Percentiles rank a stretch among this genome's conserved stretches.
These are phyloP conservation scores for Cryptoprocta ferox DNA, from an alignment of 2,797 vertebrate species.

Conservation along the genomic window DNA sequence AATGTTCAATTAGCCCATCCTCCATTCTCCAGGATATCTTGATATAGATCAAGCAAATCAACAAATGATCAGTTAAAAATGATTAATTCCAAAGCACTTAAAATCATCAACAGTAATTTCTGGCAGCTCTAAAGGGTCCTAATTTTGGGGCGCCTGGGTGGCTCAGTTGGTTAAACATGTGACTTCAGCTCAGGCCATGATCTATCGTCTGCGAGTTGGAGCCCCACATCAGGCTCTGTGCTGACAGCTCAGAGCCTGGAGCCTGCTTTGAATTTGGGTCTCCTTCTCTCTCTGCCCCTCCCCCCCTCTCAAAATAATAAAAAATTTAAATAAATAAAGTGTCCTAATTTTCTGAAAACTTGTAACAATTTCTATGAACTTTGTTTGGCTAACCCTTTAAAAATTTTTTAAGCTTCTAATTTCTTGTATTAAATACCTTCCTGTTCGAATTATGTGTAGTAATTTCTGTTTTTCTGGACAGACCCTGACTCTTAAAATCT, in stretches of 20 bases:
- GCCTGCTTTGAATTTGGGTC: too few species aligned
- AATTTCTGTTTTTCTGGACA: neutral
- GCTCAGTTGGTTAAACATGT: too few species aligned
- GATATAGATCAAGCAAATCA: neutral
- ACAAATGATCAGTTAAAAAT: neutral
- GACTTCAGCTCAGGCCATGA: too few species aligned
- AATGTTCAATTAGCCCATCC: neutral
- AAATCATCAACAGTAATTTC: conserved; percentile 13
- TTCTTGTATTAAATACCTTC: neutral
- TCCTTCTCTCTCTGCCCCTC: too few species aligned
- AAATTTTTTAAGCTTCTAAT: neutral
- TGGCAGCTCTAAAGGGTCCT: neutral
- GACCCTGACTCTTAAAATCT: neutral
- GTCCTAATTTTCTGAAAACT: neutral
- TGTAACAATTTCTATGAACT: neutral
- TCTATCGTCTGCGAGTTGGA: too few species aligned
- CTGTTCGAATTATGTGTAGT: neutral
- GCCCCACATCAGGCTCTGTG: too few species aligned
- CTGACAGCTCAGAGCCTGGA: too few species aligned
- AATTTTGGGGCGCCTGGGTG: neutral
- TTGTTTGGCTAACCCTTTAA: neutral
- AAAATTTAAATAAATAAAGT: neutral
- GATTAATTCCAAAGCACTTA: neutral
- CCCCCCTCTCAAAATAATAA: too few species aligned
- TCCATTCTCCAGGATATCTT: neutral